These are phyloP conservation scores for Corbicula japonica DNA, from an alignment of 2,888 invertebrate genomes.

Conservation along the genomic window DNA sequence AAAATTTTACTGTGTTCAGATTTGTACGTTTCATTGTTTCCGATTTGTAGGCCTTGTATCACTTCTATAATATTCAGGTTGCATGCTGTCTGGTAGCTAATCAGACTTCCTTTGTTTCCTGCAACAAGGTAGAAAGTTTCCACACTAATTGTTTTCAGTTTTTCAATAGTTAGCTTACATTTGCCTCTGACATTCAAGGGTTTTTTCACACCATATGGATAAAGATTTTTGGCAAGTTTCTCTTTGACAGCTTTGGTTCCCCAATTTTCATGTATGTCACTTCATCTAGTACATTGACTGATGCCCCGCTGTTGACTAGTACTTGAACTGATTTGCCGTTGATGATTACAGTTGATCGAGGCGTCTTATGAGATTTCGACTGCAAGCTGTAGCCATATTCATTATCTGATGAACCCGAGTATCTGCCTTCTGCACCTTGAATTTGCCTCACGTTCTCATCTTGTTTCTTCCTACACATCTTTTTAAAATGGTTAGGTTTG, in stretches of 20 bases:
- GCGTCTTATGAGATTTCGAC: too few relatives aligned
- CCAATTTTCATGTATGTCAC: constrained; percentile 39
- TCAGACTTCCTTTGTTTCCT: constrained; percentile 42
- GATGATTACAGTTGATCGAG: background rate
- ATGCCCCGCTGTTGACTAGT: constrained; percentile 54
- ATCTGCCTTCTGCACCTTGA: too few relatives aligned
- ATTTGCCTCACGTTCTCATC: too few relatives aligned
- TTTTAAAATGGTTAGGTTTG: too few relatives aligned
- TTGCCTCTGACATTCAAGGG: constrained; percentile 25
- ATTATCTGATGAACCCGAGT: too few relatives aligned
- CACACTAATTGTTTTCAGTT: background rate
- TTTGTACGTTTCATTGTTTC: constrained; percentile 55
- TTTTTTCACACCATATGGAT: constrained; percentile 39
- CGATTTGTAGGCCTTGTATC: constrained; percentile 15
- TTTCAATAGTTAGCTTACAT: constrained; percentile 35
- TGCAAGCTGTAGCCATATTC: too few relatives aligned
- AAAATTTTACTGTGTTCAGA: constrained; percentile 42
- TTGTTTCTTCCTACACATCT: too few relatives aligned
- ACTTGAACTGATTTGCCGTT: background rate
- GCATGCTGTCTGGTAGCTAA: constrained; percentile 44
- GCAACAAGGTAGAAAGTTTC: constrained; percentile 47
- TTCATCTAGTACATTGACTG: constrained; percentile 57
- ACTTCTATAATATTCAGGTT: constrained; percentile 38
- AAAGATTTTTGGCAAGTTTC: constrained; percentile 21
- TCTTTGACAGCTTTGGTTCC: constrained; percentile 14